These are phyloP conservation scores for Thecophora atra DNA, from an alignment of 2,888 invertebrate genomes.

Conservation along the genomic window DNA sequence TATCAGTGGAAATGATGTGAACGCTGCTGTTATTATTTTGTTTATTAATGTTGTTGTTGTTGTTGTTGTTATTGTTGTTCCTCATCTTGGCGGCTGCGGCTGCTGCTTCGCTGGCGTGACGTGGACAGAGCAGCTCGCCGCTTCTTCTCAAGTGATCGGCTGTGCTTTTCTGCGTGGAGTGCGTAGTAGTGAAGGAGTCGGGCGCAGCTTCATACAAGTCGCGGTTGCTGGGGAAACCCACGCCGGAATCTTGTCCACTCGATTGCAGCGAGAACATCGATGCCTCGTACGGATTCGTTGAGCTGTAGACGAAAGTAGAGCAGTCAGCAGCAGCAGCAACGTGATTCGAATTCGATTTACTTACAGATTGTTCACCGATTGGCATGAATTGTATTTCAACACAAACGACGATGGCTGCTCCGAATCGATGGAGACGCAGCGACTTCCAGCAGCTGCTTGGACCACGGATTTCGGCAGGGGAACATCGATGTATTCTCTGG, in stretches of 20 bases:
- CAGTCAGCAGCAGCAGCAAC: too few relatives aligned
- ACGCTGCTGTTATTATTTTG: not conserved
- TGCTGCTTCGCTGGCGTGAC: conserved; percentile 55
- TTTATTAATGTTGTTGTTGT: conserved; percentile 2
- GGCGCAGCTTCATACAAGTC: conserved; percentile 62
- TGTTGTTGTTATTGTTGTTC: conserved; percentile 8
- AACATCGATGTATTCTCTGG: conserved; percentile 66
- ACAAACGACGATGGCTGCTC: conserved; percentile 55
- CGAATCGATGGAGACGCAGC: conserved; percentile 43
- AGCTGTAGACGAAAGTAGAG: not conserved
- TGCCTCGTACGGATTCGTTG: conserved; percentile 70
- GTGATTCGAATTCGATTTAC: conserved; percentile 42
- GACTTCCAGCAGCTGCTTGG: conserved; percentile 51
- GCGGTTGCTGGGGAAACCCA: conserved; percentile 68
- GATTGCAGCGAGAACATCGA: conserved; percentile 84
- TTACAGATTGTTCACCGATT: conserved; percentile 61
- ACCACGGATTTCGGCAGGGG: conserved; percentile 65
- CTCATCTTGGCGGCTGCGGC: conserved; percentile 40
- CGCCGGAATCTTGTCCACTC: conserved; percentile 84
- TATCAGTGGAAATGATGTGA: conserved; percentile 54
- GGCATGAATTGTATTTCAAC: conserved; percentile 61
- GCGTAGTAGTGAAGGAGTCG: conserved; percentile 55
- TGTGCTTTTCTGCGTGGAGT: conserved; percentile 46
- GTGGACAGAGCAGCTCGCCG: conserved; percentile 56
- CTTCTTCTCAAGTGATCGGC: conserved; percentile 37